Evolutionary conservation across 2,113 vertebrate genomes (phyloP), one percentile per base, ranked within the genome.

Genomic region (Salminus brasiliensis): DNA sequence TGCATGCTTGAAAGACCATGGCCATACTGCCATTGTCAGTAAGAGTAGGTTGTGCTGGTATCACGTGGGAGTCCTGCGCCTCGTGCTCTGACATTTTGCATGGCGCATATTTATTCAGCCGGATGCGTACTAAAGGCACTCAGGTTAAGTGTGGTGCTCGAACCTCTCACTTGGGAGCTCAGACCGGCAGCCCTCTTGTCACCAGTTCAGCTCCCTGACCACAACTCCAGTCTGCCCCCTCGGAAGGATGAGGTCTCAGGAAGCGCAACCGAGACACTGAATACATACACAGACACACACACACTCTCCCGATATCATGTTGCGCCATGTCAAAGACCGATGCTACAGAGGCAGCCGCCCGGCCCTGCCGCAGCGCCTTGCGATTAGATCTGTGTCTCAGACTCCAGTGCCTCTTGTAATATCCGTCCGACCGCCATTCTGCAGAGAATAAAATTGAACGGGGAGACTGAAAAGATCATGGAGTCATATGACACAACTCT

Each of bases 341-440:
- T 91, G 85, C 88, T 76, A 36, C 89, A 55, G 76, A 78, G 63
- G 27, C 73, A 67, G 73, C 79, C 81, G 47, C 79, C 81, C 80
- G 82, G 88, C 81, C 52, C 89, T 91, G 87, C 89, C 89, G 87
- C 73, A 69, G 85, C 85, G 88, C 79, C 43, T 68, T 69, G 90
- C 78, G 84, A 95, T 95, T 94, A 91, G 92, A 92, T 94, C 93
- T 88, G 90, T 92, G 90, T 93, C 92, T 92, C 91, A 74, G 87
- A 93, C 92, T 92, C 90, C 86, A 79, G 84, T 82, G 88, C 87
- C 82, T 86, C 67, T 90, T 89, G 87, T 89, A 95, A 95, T 91
- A 91, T 92, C 88, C 87, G 82, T 85, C 91, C 88, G 32, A 85
- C 85, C 88, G 90, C 9, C 85, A 88, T 87, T 86, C 88, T 87